A percentile compares a stretch with the other conserved stretches of the same genome.
phyloP scores from a whole-genome alignment of 2,797 vertebrate genomes.

The Galago senegalensis region DNA sequence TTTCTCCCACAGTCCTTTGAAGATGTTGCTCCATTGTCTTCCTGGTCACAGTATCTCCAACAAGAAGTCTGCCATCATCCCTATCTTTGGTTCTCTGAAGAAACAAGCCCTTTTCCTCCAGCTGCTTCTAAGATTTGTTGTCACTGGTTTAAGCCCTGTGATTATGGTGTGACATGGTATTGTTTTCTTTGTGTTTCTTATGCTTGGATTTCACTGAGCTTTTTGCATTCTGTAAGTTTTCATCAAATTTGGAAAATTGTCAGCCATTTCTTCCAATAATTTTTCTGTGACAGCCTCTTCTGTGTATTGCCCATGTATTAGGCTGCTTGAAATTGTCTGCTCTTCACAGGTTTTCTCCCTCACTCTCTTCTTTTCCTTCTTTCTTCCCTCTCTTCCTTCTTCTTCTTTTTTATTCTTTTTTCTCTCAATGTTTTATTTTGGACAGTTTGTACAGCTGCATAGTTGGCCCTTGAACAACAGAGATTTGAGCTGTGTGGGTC shows the following conservation, averaged over 20 bases:
- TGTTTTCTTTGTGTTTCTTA: neutral
- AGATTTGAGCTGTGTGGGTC: neutral
- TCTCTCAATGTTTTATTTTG: neutral
- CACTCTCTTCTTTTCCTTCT: neutral
- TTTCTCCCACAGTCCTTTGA: rapidly evolving
- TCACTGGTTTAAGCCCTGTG: neutral
- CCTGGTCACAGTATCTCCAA: neutral
- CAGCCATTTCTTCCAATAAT: neutral
- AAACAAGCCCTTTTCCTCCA: neutral
- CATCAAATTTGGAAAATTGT: neutral
- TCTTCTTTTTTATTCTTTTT: neutral
- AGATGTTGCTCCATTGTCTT: neutral
- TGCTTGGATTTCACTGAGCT: neutral
- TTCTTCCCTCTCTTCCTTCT: neutral
- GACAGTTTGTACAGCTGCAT: neutral
- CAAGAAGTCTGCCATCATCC: neutral
- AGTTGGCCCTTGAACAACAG: neutral
- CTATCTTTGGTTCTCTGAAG: neutral
- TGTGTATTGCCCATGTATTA: rapidly evolving
- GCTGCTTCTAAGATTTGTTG: neutral
- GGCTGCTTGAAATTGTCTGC: neutral
- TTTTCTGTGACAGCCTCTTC: neutral
- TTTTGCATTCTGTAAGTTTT: neutral
- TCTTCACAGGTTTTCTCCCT: neutral
- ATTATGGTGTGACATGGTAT: rapidly evolving